phyloP scores from a whole-genome alignment of 37 sponge, comb jelly and placozoan species.

The Dysidea cf. avara region DNA sequence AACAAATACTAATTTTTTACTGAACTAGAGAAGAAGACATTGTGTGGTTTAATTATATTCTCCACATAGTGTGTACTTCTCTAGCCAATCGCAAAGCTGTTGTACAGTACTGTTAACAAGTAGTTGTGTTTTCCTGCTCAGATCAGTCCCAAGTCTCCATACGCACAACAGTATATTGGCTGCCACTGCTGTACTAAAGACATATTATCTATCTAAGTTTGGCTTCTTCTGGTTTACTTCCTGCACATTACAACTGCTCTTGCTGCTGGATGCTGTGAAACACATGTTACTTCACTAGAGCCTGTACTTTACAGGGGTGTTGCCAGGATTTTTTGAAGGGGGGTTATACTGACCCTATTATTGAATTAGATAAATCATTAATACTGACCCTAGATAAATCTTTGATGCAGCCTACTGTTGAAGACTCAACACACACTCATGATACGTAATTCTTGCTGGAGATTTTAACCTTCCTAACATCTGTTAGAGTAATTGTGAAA shows the following conservation, averaged over 20 bases:
- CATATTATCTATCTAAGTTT: slow-evolving; percentile 53
- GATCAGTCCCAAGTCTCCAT: slow-evolving; percentile 12
- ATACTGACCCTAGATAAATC: too few species aligned
- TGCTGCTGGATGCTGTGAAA: too few species aligned
- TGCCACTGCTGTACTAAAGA: slow-evolving; percentile 44
- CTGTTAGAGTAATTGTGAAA: too few species aligned
- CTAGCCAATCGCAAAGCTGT: slow-evolving; percentile 39
- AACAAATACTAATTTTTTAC: slow-evolving; percentile 8
- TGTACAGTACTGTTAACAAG: slow-evolving; percentile 1
- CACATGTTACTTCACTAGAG: too few species aligned
- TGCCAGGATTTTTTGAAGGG: too few species aligned
- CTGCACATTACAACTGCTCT: slow-evolving; percentile 45
- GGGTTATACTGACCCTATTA: too few species aligned
- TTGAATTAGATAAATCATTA: too few species aligned
- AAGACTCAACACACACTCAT: too few species aligned
- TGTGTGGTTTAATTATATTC: slow-evolving; percentile 28
- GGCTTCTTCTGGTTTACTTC: slow-evolving; percentile 66
- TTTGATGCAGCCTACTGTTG: too few species aligned
- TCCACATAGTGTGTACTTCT: slow-evolving; percentile 8
- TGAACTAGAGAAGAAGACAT: slow-evolving; percentile 61
- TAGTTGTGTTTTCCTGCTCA: slow-evolving; percentile 10
- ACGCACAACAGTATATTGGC: slow-evolving; percentile 38
- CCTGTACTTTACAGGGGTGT: too few species aligned
- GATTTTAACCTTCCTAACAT: too few species aligned
- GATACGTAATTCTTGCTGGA: too few species aligned